Percentiles rank a stretch among this genome's conserved stretches.
These are phyloP conservation scores for Tenualosa thibaudeaui DNA, from an alignment of 2,797 vertebrate genomes.

Conservation along the genomic window DNA sequence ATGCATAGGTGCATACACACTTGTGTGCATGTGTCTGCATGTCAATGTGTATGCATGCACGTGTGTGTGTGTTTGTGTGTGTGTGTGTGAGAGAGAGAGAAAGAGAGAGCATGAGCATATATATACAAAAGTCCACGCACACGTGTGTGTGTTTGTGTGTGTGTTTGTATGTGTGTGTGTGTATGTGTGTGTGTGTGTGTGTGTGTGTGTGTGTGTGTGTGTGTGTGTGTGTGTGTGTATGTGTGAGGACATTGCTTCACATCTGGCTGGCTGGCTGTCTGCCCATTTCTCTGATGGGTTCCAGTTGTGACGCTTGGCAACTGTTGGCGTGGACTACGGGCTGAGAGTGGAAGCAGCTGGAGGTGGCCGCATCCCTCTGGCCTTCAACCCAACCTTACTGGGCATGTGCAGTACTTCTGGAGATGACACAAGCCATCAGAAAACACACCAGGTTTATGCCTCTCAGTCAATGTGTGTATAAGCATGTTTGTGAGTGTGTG, in stretches of 20 bases:
- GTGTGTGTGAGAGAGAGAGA: not conserved
- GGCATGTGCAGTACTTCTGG: conserved; percentile 24
- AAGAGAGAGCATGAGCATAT: too few species aligned
- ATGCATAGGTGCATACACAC: too few species aligned
- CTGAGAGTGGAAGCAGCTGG: conserved; percentile 44
- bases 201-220: not conserved
- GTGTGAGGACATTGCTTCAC: conserved; percentile 31
- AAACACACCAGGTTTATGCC: conserved; percentile 1
- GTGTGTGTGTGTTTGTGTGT: not conserved
- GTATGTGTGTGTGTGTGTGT: not conserved
- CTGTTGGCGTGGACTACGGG: conserved; percentile 32
- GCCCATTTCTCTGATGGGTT: conserved; percentile 46
- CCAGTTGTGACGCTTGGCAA: conserved; percentile 49
- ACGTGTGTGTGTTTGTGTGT: too few species aligned
- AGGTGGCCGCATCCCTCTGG: conserved; percentile 29
- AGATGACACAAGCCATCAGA: conserved; percentile 14
- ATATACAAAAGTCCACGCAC: too few species aligned
- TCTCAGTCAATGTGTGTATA: not conserved
- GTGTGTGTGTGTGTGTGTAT: not conserved
- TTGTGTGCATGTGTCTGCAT: not conserved
- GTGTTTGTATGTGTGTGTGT: too few species aligned
- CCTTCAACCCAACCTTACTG: not conserved
- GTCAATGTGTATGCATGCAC: not conserved
- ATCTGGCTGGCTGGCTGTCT: conserved; percentile 50
- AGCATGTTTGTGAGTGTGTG: not conserved